These are phyloP conservation scores for Plodia interpunctella DNA, from an alignment of 1,140 invertebrate genomes.

Conservation along the genomic window DNA sequence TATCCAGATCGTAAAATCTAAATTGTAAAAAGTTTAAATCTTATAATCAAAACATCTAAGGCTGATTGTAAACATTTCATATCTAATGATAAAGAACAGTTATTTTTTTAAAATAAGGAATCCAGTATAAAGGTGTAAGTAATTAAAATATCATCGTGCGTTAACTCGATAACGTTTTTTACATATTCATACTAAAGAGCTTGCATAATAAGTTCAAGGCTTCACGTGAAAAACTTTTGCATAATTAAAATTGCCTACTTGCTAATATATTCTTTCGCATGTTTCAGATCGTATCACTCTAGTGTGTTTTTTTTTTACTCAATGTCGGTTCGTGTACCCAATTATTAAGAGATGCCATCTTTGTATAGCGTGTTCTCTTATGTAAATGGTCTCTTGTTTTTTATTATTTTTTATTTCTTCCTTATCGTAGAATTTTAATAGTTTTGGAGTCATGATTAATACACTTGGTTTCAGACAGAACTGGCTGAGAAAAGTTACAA, in stretches of 20 bases:
- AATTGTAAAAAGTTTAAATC: too few species aligned
- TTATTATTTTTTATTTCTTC: conserved; percentile 30
- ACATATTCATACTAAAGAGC: not conserved
- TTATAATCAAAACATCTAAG: too few species aligned
- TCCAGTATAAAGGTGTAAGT: not conserved
- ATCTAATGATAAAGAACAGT: too few species aligned
- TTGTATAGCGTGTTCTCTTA: conserved; percentile 46
- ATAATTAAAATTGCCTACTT: conserved; percentile 48
- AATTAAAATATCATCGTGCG: not conserved
- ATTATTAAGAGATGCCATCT: conserved; percentile 54
- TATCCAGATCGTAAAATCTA: too few species aligned
- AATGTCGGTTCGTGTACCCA: conserved; percentile 31
- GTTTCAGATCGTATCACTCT: conserved; percentile 44
- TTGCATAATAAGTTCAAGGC: conserved; percentile 45
- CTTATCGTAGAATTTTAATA: conserved; percentile 24
- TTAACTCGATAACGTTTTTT: not conserved
- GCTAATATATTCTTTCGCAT: conserved; percentile 47
- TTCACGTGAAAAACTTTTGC: conserved; percentile 41
- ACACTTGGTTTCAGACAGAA: conserved; percentile 35
- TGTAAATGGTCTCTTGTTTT: conserved; percentile 51
- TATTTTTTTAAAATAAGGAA: too few species aligned
- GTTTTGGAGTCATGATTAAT: conserved; percentile 55
- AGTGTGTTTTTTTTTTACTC: conserved; percentile 35
- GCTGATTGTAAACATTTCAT: too few species aligned
- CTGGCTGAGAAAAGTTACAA: not conserved